Evolutionary conservation across 2,797 vertebrate genomes (phyloP), one percentile per base, ranked within the genome.

Genomic region (Betta splendens): DNA sequence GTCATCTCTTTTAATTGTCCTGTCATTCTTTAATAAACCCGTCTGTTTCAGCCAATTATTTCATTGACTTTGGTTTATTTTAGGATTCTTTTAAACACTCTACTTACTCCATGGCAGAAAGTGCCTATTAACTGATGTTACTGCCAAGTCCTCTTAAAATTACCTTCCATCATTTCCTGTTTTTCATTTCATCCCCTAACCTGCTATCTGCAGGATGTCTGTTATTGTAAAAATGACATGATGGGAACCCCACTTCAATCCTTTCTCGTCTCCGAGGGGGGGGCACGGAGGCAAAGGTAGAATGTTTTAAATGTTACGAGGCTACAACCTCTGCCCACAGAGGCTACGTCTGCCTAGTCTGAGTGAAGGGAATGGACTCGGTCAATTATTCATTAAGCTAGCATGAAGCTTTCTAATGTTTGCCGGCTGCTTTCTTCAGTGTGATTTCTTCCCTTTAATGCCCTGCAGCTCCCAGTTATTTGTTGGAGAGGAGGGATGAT

Each of bases 301-400:
- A 59, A 42, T 7, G 17, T 66, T 69, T 71, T 62, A 64, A 67
- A 73, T 53, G 60, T 60, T 73, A 12, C 21, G 22, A 64, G 69
- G 60, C 78, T 54, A 2, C 64, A 78, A 75, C 66, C 64, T 79
- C 68, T 69, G 58, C 48, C 72, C 75, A 79, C 55, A 72, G 47
- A 77, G 72, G 50, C 63, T 38, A 5, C 6, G 36, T 50, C 68
- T 68, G 71, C 45, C 72, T 68, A 52, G 18, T 75, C 75, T 83
- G 84, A 87, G 72, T 83, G 77, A 85, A 60, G 57, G 70, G 70
- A 83, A 75, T 72, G 60, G 70, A 72, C 84, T 76, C 35, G 18
- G 74, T 90, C 75, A 89, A 85, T 89, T 87, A 88, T 90, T 89
- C 67, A 90, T 87, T 68, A 78, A 78, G 79, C 66, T 83, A 80